A percentile compares a stretch with the other conserved stretches of the same genome.
These are phyloP conservation scores for Ostrea denselamellosa DNA, from an alignment of 1,140 invertebrate species.

Conservation along the genomic window DNA sequence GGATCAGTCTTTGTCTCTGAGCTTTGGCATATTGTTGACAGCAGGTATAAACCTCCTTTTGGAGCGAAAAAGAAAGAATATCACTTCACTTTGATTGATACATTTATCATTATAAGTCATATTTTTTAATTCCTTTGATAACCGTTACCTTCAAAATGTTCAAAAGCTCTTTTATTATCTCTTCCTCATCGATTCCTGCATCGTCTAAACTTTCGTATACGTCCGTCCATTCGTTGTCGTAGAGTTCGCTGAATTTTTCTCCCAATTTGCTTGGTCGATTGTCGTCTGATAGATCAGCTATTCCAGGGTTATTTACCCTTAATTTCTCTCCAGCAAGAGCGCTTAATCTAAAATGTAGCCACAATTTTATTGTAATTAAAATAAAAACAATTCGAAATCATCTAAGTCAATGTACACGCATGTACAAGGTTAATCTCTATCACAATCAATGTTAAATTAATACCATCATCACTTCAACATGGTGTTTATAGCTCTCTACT, in stretches of 20 bases:
- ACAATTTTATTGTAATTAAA: neutral
- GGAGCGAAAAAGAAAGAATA: neutral
- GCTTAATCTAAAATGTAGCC: conserved; percentile 3
- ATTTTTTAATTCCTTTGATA: neutral
- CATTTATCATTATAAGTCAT: neutral
- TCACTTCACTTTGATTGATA: neutral
- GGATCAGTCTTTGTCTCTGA: neutral
- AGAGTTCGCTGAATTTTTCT: conserved; percentile 43
- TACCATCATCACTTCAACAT: no score
- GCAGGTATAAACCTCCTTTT: neutral
- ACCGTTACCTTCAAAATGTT: neutral
- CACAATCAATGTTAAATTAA: neutral
- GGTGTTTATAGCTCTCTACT: no score
- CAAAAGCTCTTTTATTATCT: neutral
- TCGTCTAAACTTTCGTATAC: conserved; percentile 18
- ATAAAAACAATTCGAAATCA: neutral
- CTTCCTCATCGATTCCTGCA: neutral
- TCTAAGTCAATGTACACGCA: no score
- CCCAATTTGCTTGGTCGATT: conserved; percentile 45
- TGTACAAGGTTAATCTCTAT: neutral
- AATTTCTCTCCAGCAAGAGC: conserved; percentile 19
- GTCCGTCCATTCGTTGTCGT: conserved; percentile 47
- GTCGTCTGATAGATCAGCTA: conserved; percentile 40
- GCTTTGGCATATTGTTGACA: neutral
- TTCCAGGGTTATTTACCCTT: conserved; percentile 41